Evolutionary conservation across 2,888 invertebrate genomes (phyloP), one percentile per base, ranked within the genome.

Genomic region (Priocnemis perturbator): DNA sequence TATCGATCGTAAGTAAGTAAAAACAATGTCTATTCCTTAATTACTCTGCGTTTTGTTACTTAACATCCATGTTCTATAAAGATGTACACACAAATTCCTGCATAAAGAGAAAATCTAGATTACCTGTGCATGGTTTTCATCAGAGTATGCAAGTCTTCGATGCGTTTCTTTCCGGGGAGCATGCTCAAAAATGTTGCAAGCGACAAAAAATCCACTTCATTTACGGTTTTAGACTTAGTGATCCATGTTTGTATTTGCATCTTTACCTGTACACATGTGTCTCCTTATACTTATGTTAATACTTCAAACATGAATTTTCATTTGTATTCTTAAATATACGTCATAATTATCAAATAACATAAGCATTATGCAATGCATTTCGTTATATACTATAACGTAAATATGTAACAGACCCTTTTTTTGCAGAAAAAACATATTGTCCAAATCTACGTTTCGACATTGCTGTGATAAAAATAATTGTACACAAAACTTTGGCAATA

Each of bases 41-140:
- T 81, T 73, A 63, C 70, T 56, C 61, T 72, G 68, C 59, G 67
- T 81, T 69, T 68, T 65, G 68, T 73, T 73, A 77, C 61, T 77
- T 55, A 61, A 67, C 65, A 65, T 73, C 71, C 72, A 71, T 65
- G 62, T 67, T 63, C 60, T 69, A 64, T 53, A 69, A 60, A 68
- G 53, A 21, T 63, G 65, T 68, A 58, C 44, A 58, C 50, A 69
- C 48, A 47, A 64, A 64, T 52, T 21, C 68, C 26, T 56, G 20
- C 68, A 52, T 21, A 57, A 53, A 62, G 63, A 56, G 63, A 37
- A 37, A 37, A 67, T 50, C 47, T 58, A 56, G 14, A 61, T 64
- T 67, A 80, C 89, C 88, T 88, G 73, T 88, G 83, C 83, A 89
- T 84, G 76, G 86, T 87, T 77, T 88, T 88, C 60, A 89, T 75